A percentile compares a stretch with the other conserved stretches of the same genome.
Evolutionary conservation across 2,113 vertebrate genomes (phyloP).

Genomic region (Xenus cinereus): DNA sequence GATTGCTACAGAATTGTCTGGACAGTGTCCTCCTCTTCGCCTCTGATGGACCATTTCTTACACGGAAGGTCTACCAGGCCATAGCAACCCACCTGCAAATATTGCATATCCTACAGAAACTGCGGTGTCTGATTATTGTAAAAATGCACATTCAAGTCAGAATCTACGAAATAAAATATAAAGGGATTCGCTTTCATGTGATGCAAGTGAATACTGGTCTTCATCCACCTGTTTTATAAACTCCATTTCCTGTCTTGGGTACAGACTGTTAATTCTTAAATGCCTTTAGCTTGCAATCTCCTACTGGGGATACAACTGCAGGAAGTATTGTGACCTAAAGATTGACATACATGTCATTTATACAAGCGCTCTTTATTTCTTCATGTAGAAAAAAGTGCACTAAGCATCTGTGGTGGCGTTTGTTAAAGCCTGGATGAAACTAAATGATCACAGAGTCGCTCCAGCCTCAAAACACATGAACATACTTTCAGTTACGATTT

Average conservation of each 20-base stretch:
- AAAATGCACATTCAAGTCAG: constrained; percentile 13
- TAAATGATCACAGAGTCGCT: not conserved
- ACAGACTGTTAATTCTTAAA: constrained; percentile 60
- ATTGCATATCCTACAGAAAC: not conserved
- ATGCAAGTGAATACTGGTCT: constrained; percentile 8
- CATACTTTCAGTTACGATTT: not conserved
- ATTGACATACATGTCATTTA: constrained; percentile 48
- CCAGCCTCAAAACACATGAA: not conserved
- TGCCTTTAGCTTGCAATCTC: constrained; percentile 15
- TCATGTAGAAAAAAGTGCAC: not conserved
- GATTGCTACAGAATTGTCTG: not conserved
- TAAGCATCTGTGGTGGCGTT: not conserved
- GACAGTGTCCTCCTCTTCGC: not conserved
- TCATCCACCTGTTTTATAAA: constrained; percentile 49
- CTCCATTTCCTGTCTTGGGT: constrained; percentile 3
- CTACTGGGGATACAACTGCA: constrained; percentile 38
- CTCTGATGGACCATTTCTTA: not conserved
- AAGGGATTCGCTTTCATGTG: constrained; percentile 39
- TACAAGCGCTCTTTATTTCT: constrained; percentile 27
- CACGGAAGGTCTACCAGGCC: not conserved
- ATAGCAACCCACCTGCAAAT: not conserved
- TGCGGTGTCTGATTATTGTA: not conserved
- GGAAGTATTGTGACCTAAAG: constrained; percentile 35
- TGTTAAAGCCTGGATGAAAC: not conserved
- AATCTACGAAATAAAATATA: constrained; percentile 30